Percentiles rank a stretch among this genome's conserved stretches.
Evolutionary conservation across 2,888 invertebrate genomes (phyloP).

Genomic region (Hypomecis punctinalis): DNA sequence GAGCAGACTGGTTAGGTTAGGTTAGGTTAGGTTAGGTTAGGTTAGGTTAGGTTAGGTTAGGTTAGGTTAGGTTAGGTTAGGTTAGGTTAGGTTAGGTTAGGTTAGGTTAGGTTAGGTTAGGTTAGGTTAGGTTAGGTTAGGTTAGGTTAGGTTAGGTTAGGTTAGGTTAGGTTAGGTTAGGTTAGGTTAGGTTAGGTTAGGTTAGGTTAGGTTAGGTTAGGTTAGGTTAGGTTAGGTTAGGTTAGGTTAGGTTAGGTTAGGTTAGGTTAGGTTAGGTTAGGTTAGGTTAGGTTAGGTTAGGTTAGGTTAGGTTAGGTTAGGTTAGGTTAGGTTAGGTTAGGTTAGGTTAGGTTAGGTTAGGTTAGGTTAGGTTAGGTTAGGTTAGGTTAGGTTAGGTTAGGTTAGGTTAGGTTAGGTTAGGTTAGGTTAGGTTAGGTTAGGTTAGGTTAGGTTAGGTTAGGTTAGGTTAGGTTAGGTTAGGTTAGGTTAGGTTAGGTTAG

Average conservation of each 20-base stretch:
- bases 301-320: constrained; percentile 28
- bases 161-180: constrained; percentile 21
- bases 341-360: constrained; percentile 29
- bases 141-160: constrained; percentile 27
- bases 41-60: constrained; percentile 28
- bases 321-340: constrained; percentile 28
- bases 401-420: constrained; percentile 29
- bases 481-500: constrained; percentile 28
- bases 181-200: constrained; percentile 16
- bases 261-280: constrained; percentile 27
- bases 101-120: constrained; percentile 28
- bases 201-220: constrained; percentile 22
- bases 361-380: constrained; percentile 29
- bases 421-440: constrained; percentile 32
- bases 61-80: constrained; percentile 28
- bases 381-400: constrained; percentile 28
- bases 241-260: constrained; percentile 27
- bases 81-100: constrained; percentile 28
- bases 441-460: constrained; percentile 30
- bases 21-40: too few species aligned
- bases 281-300: constrained; percentile 28
- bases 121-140: constrained; percentile 28
- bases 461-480: constrained; percentile 25
- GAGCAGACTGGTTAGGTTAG: too few species aligned
- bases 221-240: constrained; percentile 27